A percentile compares a stretch with the other conserved stretches of the same genome.
Conservation (phyloP, 2,113 vertebrate genomes). For the Phaetusa simplex region DNA sequence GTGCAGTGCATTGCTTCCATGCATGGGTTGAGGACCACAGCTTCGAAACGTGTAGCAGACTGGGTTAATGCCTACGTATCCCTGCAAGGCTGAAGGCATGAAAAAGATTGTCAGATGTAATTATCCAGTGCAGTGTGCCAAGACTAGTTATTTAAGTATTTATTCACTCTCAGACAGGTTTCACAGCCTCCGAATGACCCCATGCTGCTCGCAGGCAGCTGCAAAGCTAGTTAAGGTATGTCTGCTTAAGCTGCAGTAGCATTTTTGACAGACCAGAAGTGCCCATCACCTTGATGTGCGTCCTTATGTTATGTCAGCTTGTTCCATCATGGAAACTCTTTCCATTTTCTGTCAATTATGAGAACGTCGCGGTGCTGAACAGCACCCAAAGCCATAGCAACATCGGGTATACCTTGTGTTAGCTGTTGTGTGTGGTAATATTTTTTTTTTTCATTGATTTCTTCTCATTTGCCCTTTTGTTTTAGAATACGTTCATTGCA, state of each 20-base stretch:
- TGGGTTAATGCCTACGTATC: background rate
- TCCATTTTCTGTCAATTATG: background rate
- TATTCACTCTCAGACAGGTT: constrained; percentile 28
- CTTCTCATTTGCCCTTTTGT: background rate
- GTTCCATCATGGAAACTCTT: background rate
- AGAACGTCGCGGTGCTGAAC: background rate
- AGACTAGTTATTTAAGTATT: constrained; percentile 36
- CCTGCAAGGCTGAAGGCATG: background rate
- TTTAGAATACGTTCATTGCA: background rate
- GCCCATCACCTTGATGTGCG: background rate
- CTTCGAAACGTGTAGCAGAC: background rate
- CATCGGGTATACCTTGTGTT: background rate
- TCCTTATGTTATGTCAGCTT: background rate
- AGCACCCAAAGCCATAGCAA: background rate
- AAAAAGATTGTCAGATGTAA: constrained; percentile 33
- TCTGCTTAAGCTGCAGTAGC: background rate
- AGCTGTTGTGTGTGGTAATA: background rate
- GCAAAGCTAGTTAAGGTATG: constrained; percentile 6
- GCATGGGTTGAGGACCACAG: background rate
- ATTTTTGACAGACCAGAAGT: constrained; percentile 5
- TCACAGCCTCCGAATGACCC: constrained; percentile 1
- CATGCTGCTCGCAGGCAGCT: constrained; percentile 15
- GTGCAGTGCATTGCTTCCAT: background rate
- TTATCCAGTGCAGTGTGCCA: constrained; percentile 20
- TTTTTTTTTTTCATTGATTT: background rate